These are phyloP conservation scores for Scortum barcoo DNA, from an alignment of 2,113 vertebrate species.

Conservation along the genomic window DNA sequence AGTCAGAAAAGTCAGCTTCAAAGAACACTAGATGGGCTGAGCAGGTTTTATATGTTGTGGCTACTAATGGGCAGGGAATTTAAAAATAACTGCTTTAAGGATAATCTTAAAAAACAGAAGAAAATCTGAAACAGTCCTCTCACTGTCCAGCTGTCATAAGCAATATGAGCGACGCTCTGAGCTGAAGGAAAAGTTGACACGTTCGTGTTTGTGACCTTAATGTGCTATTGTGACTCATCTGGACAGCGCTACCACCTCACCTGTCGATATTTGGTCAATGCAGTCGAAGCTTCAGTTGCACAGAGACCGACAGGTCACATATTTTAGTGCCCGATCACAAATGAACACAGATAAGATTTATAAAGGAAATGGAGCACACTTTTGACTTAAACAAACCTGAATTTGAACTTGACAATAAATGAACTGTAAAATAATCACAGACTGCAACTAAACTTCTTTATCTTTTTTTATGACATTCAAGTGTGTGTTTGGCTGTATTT, in stretches of 20 bases:
- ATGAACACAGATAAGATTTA: background rate
- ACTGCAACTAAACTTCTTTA: background rate
- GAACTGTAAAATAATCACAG: background rate
- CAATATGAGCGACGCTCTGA: background rate
- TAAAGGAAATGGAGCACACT: background rate
- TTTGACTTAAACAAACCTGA: too few relatives aligned
- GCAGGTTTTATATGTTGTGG: constrained; percentile 17
- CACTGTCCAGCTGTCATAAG: background rate
- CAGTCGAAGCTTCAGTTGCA: background rate
- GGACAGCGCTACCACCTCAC: background rate
- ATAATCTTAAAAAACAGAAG: background rate
- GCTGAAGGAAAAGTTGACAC: too few relatives aligned
- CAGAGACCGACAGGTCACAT: background rate
- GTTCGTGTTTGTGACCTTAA: background rate
- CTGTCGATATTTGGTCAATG: background rate
- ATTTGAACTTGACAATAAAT: too few relatives aligned
- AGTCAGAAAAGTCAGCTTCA: constrained; percentile 16
- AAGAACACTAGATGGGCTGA: background rate
- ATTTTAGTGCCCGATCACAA: background rate
- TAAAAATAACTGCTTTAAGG: background rate
- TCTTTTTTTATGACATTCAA: background rate
- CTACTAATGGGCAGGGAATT: background rate
- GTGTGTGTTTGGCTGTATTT: background rate
- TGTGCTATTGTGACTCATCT: background rate
- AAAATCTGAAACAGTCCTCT: background rate